Evolutionary conservation across 2,888 invertebrate species (phyloP), one percentile per base, ranked within the genome.

Genomic region (Limenitis camilla): DNA sequence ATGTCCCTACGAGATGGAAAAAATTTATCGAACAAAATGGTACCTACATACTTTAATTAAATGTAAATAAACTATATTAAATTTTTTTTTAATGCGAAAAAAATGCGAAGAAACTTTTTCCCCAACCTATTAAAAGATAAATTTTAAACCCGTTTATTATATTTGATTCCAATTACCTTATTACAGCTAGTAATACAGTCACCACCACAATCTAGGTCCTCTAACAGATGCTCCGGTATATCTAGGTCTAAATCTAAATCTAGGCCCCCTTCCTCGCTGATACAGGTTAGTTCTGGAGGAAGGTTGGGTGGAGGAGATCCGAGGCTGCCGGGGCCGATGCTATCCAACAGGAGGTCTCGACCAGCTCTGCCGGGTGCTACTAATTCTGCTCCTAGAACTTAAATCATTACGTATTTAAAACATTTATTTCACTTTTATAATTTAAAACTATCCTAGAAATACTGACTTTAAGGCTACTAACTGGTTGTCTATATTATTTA

Each of bases 161-260:
- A 35, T 45, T 36, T 49, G 31, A 48, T 51, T 38, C 8, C 27
- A 3, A 8, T 29, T 50, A 89, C 92, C 89, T 94, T 94, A 85
- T 94, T 94, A 80, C 94, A 94, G 59, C 94, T 94, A 62, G 94
- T 94, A 76, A 94, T 94, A 76, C 94, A 94, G 75, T 94, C 94
- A 50, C 93, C 93, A 59, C 93, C 93, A 71, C 93, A 93, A 71
- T 94, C 93, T 61, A 94, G 82, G 67, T 94, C 94, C 55, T 94
- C 94, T 31, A 94, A 86, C 51, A 94, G 78, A 72, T 94, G 93
- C 68, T 94, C 94, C 0, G 87, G 87, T 66, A 87, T 81, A 46
- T 86, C 86, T 52, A 87, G 68, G 19, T 94, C 94, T 41, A 94
- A 87, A 76, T 94, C 94, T 88, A 94, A 91, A 67, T 94, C 94